phyloP scores from a whole-genome alignment of 2,797 vertebrate species.

The Ctenosaura bakeri region DNA sequence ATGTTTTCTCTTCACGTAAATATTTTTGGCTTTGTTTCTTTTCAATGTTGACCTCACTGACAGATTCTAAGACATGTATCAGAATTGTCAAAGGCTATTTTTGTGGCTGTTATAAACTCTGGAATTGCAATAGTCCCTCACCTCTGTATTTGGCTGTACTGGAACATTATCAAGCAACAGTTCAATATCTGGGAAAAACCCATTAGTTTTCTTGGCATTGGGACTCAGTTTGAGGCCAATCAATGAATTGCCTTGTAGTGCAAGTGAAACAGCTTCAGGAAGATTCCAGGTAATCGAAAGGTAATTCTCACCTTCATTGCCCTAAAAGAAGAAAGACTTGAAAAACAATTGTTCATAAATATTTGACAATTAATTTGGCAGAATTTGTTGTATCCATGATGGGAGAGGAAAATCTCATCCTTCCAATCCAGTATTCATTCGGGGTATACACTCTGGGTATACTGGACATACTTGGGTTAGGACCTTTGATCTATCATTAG shows the following conservation, averaged over 20 bases:
- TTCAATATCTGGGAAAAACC: constrained; percentile 71
- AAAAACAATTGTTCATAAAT: constrained; percentile 31
- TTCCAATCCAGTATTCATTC: neutral
- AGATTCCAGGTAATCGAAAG: constrained; percentile 74
- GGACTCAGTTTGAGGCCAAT: constrained; percentile 59
- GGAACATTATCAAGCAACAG: constrained; percentile 50
- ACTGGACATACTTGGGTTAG: neutral
- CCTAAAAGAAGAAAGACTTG: constrained; percentile 65
- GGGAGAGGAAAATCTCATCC: neutral
- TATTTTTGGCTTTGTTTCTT: neutral
- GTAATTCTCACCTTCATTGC: constrained; percentile 62
- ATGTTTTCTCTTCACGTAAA: neutral
- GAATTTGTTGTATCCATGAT: neutral
- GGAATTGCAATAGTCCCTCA: constrained; percentile 49
- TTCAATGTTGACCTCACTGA: neutral
- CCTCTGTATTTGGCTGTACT: constrained; percentile 42
- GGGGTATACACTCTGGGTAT: neutral
- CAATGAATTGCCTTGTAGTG: constrained; percentile 52
- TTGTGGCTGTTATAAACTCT: constrained; percentile 2
- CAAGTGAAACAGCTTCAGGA: constrained; percentile 64
- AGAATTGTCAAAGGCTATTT: neutral
- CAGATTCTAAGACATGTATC: neutral
- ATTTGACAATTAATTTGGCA: constrained; percentile 30
- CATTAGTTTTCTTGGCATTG: neutral
- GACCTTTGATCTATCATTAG: neutral